Conservation (phyloP, 2,888 invertebrate species). For the Xestia c-nigrum region DNA sequence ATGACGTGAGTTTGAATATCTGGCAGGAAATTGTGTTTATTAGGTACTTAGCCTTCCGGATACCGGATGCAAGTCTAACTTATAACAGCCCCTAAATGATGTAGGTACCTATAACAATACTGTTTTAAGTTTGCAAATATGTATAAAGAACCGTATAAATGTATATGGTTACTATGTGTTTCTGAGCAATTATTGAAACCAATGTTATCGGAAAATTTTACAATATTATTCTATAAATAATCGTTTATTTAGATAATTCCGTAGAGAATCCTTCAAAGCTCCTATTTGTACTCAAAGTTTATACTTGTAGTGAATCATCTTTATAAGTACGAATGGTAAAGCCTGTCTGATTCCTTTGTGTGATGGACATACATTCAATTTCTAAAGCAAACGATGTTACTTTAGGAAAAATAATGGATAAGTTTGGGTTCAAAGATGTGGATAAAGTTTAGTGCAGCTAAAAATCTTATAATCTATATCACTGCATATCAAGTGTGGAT, state of each 20-base stretch:
- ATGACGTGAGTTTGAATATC: neutral
- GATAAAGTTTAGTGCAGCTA: neutral
- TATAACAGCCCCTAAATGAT: no score
- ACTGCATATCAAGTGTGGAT: neutral
- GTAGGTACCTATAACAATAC: no score
- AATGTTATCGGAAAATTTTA: constrained; percentile 15
- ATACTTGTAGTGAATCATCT: constrained; percentile 22
- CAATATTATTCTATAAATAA: constrained; percentile 20
- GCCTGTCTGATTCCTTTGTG: constrained; percentile 29
- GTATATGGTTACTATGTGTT: neutral
- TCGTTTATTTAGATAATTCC: constrained; percentile 34
- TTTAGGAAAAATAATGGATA: neutral
- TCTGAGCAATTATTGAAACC: constrained; percentile 17
- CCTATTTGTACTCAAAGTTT: constrained; percentile 34
- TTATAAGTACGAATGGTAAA: constrained; percentile 25
- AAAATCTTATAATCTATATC: neutral
- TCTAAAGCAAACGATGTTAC: constrained; percentile 10
- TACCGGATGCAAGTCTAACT: neutral
- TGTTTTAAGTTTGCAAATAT: neutral
- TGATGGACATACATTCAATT: constrained; percentile 28
- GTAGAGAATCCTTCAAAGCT: constrained; percentile 26
- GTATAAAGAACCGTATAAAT: neutral
- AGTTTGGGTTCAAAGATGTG: neutral
- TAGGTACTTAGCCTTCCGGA: neutral
- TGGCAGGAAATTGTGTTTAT: neutral